Conservation (phyloP, 2,797 vertebrate species). For the Carapus acus region DNA sequence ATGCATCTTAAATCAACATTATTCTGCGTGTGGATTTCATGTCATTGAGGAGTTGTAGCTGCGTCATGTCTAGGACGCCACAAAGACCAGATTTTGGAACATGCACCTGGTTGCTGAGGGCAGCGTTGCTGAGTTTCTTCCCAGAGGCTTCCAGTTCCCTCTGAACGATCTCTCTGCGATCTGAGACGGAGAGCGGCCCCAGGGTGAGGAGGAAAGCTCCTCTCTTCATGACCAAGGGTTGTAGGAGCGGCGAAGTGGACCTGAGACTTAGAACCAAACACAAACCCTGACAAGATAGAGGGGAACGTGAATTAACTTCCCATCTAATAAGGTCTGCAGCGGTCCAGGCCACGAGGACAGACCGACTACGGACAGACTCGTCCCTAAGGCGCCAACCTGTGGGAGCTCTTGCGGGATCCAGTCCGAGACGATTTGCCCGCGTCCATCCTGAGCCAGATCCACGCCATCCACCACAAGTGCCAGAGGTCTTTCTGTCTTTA, state of each 20-base stretch:
- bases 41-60: too few relatives aligned
- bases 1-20: too few relatives aligned
- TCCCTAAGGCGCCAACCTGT: conserved; percentile 54
- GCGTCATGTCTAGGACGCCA: too few relatives aligned
- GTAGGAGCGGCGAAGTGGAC: conserved; percentile 61
- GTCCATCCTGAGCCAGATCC: conserved; percentile 68
- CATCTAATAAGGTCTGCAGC: too few relatives aligned
- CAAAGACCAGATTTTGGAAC: background rate
- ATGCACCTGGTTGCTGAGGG: conserved; percentile 86
- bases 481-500: conserved; percentile 61
- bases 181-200: conserved; percentile 68
- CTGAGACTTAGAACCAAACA: conserved; percentile 77
- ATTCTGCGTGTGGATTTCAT: too few relatives aligned
- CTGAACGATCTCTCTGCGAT: conserved; percentile 75
- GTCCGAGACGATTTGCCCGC: conserved; percentile 73
- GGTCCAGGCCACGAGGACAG: too few relatives aligned
- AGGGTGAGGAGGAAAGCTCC: conserved; percentile 60
- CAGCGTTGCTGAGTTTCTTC: conserved; percentile 84
- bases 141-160: conserved; percentile 76
- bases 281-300: conserved; percentile 63
- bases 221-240: conserved; percentile 67
- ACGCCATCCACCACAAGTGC: conserved; percentile 78
- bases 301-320: too few relatives aligned
- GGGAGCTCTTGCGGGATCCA: conserved; percentile 81
- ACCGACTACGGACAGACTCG: too few relatives aligned